Conservation (phyloP, 2,888 invertebrate species). For the Muschampia plurimacula region DNA sequence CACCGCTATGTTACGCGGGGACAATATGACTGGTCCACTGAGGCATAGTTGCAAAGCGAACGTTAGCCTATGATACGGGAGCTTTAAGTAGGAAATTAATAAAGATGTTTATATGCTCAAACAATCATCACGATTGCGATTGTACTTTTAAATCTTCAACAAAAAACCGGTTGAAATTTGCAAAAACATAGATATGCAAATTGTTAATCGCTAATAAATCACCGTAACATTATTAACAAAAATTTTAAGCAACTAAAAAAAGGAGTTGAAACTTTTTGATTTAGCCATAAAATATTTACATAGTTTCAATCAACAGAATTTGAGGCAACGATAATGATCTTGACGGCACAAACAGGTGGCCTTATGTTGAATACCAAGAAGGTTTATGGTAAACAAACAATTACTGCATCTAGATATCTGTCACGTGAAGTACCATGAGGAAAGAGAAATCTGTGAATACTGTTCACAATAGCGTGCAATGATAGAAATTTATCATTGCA, state of each 20-base stretch:
- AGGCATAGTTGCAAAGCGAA: slow-evolving; percentile 10
- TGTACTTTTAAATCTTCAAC: background rate
- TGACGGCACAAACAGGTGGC: slow-evolving; percentile 40
- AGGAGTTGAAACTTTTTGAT: background rate
- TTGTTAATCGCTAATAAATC: background rate
- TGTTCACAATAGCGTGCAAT: slow-evolving; percentile 13
- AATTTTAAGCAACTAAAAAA: background rate
- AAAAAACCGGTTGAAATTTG: background rate
- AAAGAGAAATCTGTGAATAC: slow-evolving; percentile 5
- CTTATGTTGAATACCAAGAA: slow-evolving; percentile 43
- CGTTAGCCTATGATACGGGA: slow-evolving; percentile 12
- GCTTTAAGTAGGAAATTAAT: background rate
- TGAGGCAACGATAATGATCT: slow-evolving; percentile 36
- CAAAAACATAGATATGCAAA: background rate
- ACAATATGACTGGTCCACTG: slow-evolving; percentile 36
- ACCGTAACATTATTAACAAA: background rate
- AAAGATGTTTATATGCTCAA: background rate
- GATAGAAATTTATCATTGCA: slow-evolving; percentile 9
- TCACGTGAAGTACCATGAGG: slow-evolving; percentile 22
- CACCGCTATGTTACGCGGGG: slow-evolving; percentile 71
- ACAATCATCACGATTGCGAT: background rate
- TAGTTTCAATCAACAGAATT: slow-evolving; percentile 2
- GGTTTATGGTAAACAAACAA: slow-evolving; percentile 39
- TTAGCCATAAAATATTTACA: slow-evolving; percentile 7
- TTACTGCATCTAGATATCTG: slow-evolving; percentile 24